These are phyloP conservation scores for Euphydryas editha DNA, from an alignment of 2,888 invertebrate species.

Conservation along the genomic window DNA sequence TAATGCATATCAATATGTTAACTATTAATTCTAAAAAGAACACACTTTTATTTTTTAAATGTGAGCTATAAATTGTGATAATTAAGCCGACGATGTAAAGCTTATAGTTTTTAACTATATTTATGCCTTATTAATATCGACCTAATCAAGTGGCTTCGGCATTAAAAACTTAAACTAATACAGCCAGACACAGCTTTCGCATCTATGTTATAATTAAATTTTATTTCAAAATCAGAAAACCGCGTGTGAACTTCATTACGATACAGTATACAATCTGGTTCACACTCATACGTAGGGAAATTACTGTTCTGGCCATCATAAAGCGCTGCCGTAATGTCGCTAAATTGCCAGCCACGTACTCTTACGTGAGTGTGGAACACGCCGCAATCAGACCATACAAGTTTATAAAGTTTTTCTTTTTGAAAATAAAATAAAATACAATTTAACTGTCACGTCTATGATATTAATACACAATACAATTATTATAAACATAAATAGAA, in stretches of 20 bases:
- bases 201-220: neutral
- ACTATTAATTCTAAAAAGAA: too few species aligned
- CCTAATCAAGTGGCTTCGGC: too few species aligned
- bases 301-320: slow-evolving; percentile 24
- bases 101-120: too few species aligned
- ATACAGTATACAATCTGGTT: slow-evolving; percentile 17
- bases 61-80: too few species aligned
- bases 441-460: too few species aligned
- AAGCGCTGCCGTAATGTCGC: slow-evolving; percentile 33
- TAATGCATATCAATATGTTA: too few species aligned
- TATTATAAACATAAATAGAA: neutral
- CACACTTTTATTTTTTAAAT: too few species aligned
- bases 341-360: slow-evolving; percentile 27
- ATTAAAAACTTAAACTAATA: too few species aligned
- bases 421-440: too few species aligned
- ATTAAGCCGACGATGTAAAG: too few species aligned
- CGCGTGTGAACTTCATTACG: slow-evolving; percentile 30
- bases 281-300: slow-evolving; percentile 23
- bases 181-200: neutral
- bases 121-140: too few species aligned
- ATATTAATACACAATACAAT: too few species aligned
- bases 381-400: slow-evolving; percentile 15
- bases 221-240: slow-evolving; percentile 9
- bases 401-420: neutral
- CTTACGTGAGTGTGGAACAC: slow-evolving; percentile 1